Base-by-base conservation (phyloP, 2,888 invertebrate genomes). In the Trissonchulus sp. region DNA sequence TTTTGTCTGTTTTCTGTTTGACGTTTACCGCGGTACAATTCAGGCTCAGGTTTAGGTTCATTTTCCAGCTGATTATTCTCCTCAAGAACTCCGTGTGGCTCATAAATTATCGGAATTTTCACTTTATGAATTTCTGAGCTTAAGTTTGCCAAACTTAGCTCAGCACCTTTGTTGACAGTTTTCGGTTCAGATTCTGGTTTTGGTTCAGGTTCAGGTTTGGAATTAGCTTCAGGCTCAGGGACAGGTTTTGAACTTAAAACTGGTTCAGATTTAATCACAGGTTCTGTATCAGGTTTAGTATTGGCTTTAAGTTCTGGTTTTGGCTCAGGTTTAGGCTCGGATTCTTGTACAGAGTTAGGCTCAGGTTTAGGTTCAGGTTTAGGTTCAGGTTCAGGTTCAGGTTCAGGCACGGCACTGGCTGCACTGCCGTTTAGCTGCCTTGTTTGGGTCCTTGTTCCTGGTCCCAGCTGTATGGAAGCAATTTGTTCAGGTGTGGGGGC, bases 401-500 rank as follows among this genome's bases (percentile, higher is more conserved):
- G 80, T 74, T 83, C 81, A 0, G 83, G 78, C 8, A 79, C 79
- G 18, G 82, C 73, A 83, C 83, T 62, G 1, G 86, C 84, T 74
- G 77, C 84, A 0, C 79, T n/a, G 23, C 77, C 77, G 1, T 73
- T 23, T 35, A 15, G 8, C 35, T 18, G 8, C 8, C 31, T 8
- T 73, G 80, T 76, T 83, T 81, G 3, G 86, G 81, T 79, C 28
- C 33, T 34, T 65, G 8, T 28, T 33, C 31, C 68, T 30, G n/a
- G 2, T 65, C 72, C 68, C 8, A 48, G 1, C 3, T 18, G 71
- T 34, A 87, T 85, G 74, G 84, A 85, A 0, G 87, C 83, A 76
- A 87, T 87, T 74, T 86, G 79, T 78, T 83, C 83, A 0, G 84
- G 80, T 74, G 82, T 80, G 0, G 75, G 73, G 1, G 63, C 34